Percentiles rank a stretch among this genome's conserved stretches.
Evolutionary conservation across 1,140 invertebrate species (phyloP).

Genomic region (Helicoverpa armigera): DNA sequence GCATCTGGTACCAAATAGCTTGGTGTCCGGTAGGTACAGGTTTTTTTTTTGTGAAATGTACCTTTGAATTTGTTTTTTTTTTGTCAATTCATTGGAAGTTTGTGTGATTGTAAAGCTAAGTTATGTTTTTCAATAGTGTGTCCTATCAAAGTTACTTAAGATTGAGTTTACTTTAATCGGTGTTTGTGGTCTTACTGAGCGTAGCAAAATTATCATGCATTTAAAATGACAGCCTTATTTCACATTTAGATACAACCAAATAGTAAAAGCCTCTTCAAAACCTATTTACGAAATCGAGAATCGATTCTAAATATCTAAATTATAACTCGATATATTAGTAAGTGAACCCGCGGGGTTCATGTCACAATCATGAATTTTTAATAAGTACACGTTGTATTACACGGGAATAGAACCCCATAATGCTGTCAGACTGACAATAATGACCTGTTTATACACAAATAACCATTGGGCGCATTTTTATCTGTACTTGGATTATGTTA

Average conservation of each 20-base stretch:
- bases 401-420: conserved; percentile 28
- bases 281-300: conserved; percentile 20
- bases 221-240: neutral
- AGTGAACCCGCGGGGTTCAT: conserved; percentile 34
- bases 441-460: conserved; percentile 37
- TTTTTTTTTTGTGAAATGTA: conserved; percentile 9
- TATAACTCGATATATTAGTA: conserved; percentile 33
- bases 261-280: neutral
- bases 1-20: neutral
- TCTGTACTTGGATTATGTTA: conserved; percentile 5
- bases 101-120: neutral
- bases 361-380: conserved; percentile 49
- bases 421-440: conserved; percentile 45
- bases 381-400: conserved; percentile 6
- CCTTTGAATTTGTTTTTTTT: conserved; percentile 33
- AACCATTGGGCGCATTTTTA: conserved; percentile 20
- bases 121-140: neutral
- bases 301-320: conserved; percentile 41
- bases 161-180: too few relatives aligned
- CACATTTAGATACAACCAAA: conserved; percentile 22
- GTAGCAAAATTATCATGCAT: neutral
- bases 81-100: neutral
- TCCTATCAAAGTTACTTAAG: neutral
- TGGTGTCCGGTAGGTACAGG: neutral
- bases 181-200: too few relatives aligned